Conservation (phyloP, 2,888 invertebrate genomes). For the Agonopterix subpropinquella region DNA sequence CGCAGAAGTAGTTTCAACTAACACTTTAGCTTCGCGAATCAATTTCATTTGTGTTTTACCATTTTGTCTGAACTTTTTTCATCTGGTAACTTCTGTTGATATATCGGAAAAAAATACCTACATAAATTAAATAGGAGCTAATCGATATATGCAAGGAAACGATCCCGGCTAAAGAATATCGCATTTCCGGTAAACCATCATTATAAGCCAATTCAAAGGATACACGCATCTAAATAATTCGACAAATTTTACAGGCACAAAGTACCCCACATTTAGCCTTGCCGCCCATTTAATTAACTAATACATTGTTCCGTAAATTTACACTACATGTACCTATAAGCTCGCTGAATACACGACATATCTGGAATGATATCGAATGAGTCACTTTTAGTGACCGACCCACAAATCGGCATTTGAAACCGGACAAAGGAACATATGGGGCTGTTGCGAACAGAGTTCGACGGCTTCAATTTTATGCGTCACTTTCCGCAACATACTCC, state of each 20-base stretch:
- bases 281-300: constrained; percentile 2
- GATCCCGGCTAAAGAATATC: too few species aligned
- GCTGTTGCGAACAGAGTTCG: constrained; percentile 48
- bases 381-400: constrained; percentile 48
- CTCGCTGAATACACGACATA: constrained; percentile 20
- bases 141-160: too few species aligned
- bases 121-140: too few species aligned
- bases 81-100: background rate
- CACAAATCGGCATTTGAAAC: constrained; percentile 52
- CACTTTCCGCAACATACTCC: constrained; percentile 42
- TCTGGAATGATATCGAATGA: constrained; percentile 51
- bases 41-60: too few species aligned
- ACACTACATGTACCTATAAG: constrained; percentile 1
- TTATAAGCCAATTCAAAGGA: too few species aligned
- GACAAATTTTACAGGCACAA: too few species aligned
- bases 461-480: constrained; percentile 46
- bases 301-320: constrained; percentile 1
- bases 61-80: background rate
- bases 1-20: background rate
- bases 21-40: too few species aligned
- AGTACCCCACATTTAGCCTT: background rate
- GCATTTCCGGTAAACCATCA: too few species aligned
- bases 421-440: constrained; percentile 55
- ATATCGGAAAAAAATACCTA: too few species aligned
- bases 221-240: too few species aligned